Evolutionary conservation across 2,888 invertebrate species (phyloP).

Genomic region (Zaprionus bogoriensis): DNA sequence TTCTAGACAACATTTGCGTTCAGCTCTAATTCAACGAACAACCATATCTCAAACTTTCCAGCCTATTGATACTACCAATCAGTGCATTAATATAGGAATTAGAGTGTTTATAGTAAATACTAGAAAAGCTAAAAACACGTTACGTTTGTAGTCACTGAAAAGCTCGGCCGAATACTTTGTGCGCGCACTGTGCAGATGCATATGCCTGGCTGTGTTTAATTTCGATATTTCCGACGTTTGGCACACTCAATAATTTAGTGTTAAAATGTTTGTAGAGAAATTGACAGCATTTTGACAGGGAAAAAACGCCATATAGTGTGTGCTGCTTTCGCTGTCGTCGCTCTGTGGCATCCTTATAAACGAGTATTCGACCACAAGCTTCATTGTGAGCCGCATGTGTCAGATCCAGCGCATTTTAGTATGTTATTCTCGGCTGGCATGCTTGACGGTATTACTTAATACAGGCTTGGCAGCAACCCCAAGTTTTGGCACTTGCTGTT

Average conservation of each 20-base stretch:
- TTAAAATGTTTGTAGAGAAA: constrained; percentile 66
- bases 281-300: constrained; percentile 71
- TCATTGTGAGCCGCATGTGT: constrained; percentile 45
- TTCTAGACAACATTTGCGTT: not conserved
- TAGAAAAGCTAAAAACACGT: no score
- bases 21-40: no score
- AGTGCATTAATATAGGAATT: not conserved
- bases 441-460: constrained; percentile 53
- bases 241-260: constrained; percentile 57
- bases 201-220: constrained; percentile 28
- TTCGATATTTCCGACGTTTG: constrained; percentile 55
- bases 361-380: constrained; percentile 32
- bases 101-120: no score
- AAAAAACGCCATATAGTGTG: constrained; percentile 5
- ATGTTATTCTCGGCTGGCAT: constrained; percentile 49
- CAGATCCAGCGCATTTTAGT: constrained; percentile 45
- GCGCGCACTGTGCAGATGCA: not conserved
- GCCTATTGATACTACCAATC: no score
- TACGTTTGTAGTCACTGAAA: no score
- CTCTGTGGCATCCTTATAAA: constrained; percentile 20
- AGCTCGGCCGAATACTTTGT: not conserved
- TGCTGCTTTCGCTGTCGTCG: constrained; percentile 12
- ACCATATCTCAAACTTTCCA: not conserved
- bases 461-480: constrained; percentile 16
- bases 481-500: constrained; percentile 1